Evolutionary conservation across 2,113 vertebrate genomes (phyloP), one percentile per base, ranked within the genome.

Genomic region (Esox niger): DNA sequence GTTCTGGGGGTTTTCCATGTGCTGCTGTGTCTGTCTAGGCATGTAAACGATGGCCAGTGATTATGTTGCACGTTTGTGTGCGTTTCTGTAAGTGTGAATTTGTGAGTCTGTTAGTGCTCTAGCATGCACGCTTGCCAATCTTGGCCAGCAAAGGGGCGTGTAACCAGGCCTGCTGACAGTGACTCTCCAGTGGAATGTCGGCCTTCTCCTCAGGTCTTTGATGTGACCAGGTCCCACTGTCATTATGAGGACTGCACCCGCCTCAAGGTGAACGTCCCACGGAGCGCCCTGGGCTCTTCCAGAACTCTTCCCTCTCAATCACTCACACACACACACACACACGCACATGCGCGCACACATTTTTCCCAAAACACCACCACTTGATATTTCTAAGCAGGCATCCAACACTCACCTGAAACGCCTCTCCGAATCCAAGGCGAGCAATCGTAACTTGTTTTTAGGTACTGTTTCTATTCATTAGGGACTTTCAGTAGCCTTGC

Each of bases 131-230:
- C 64, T 67, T 69, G 66, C 63, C 20, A 58, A 72, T 56, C 15
- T 66, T 58, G 60, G 73, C 64, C 73, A 77, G 73, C 20, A 6
- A 21, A n/a, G 47, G 11, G 7, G n/a, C 20, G 47, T 2, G 47
- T 9, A 52, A 6, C 47, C 78, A 76, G 86, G 79, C 82, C 86
- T 87, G 88, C 88, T 88, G 90, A 84, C 86, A 82, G 80, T 86
- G 82, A 80, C 86, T 84, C 91, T 90, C 85, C 79, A 86, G 86
- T 87, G 88, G 88, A 93, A 91, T 91, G 89, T 89, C 87, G 91
- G 90, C 91, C 91, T 90, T 92, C 91, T 93, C 85, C 76, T 81
- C 72, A 72, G 85, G 75, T 84, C 90, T 93, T 93, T 93, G 91
- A 93, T 92, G 90, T 90, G 89, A 90, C 86, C 89, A 86, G 84